Evolutionary conservation across 2,113 vertebrate genomes (phyloP).

Genomic region (Plecotus auritus): DNA sequence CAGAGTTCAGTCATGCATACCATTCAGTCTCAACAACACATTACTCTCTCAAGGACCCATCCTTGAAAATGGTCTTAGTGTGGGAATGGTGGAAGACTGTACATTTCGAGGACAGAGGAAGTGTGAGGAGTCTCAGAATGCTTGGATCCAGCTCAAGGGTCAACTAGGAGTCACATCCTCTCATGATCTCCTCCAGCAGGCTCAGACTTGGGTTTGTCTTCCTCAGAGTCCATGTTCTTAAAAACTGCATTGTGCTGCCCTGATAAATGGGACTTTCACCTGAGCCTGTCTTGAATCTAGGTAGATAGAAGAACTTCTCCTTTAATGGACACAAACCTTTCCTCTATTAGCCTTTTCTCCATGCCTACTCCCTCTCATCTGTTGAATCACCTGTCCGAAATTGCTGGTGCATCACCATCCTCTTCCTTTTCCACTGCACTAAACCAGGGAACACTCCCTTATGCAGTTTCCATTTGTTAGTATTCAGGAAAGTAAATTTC

Average conservation of each 20-base stretch:
- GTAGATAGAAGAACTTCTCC: not conserved
- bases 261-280: not conserved
- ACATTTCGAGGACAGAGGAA: not conserved
- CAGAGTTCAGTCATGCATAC: not conserved
- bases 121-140: not conserved
- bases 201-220: not conserved
- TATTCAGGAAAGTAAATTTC: not conserved
- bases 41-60: not conserved
- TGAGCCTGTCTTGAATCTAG: not conserved
- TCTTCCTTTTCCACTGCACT: not conserved
- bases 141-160: not conserved
- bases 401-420: not conserved
- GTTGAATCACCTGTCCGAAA: not conserved
- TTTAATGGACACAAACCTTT: not conserved
- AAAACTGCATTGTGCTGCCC: not conserved
- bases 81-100: too few species aligned
- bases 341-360: not conserved
- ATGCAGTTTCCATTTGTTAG: not conserved
- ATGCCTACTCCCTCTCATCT: not conserved
- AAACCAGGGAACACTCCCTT: not conserved
- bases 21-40: not conserved
- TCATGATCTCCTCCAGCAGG: not conserved
- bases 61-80: not conserved
- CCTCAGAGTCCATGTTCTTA: not conserved
- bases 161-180: not conserved